A percentile compares a stretch with the other conserved stretches of the same genome.
phyloP scores from a whole-genome alignment of 1,140 invertebrate genomes.

The Tetranychus cinnabarinus region DNA sequence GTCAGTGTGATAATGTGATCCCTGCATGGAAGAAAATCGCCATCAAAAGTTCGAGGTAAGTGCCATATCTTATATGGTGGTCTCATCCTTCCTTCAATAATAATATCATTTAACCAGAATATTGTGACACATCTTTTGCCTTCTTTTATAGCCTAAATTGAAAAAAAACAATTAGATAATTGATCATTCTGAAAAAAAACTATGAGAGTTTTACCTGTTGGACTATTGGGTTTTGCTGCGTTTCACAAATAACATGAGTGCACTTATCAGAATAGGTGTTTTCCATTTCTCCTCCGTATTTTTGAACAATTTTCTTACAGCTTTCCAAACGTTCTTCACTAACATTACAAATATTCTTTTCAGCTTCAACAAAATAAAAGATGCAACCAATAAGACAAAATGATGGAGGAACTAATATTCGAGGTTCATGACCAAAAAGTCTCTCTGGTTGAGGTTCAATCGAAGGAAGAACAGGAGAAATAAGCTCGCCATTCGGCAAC shows the following conservation, averaged over 20 bases:
- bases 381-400: slow-evolving; percentile 73
- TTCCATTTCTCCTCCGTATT: slow-evolving; percentile 73
- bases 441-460: slow-evolving; percentile 2
- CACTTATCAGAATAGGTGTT: slow-evolving; percentile 50
- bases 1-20: slow-evolving; percentile 40
- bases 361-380: slow-evolving; percentile 57
- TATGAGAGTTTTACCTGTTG: slow-evolving; percentile 34
- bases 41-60: slow-evolving; percentile 51
- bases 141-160: slow-evolving; percentile 39
- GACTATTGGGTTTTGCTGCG: slow-evolving; percentile 61
- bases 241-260: slow-evolving; percentile 74
- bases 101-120: slow-evolving; percentile 77
- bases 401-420: slow-evolving; percentile 44
- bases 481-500: not conserved
- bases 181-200: not conserved
- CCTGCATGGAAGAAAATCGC: slow-evolving; percentile 28
- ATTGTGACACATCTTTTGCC: slow-evolving; percentile 67
- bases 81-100: slow-evolving; percentile 50
- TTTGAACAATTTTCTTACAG: slow-evolving; percentile 60
- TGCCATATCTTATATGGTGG: slow-evolving; percentile 80
- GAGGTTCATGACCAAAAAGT: slow-evolving; percentile 20
- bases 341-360: slow-evolving; percentile 21
- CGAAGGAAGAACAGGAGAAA: not conserved
- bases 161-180: not conserved
- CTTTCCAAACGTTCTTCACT: slow-evolving; percentile 27